Percentiles rank a stretch among this genome's conserved stretches.
Conservation (phyloP, 2,888 invertebrate genomes). For the Amaurobius ferox region DNA sequence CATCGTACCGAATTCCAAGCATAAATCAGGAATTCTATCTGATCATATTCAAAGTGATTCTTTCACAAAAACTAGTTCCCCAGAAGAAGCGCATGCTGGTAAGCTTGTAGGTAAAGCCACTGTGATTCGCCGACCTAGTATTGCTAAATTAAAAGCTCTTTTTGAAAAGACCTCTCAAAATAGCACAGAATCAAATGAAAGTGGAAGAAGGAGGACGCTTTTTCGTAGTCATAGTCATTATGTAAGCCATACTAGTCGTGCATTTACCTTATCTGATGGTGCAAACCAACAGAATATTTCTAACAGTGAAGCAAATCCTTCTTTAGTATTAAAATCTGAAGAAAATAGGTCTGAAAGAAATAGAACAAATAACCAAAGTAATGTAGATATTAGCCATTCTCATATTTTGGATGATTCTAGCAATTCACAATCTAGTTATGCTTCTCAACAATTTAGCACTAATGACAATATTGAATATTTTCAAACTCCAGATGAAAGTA, state of each 20-base stretch:
- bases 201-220: slow-evolving; percentile 39
- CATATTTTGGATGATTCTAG: not conserved
- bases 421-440: not conserved
- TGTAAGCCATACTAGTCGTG: slow-evolving; percentile 61
- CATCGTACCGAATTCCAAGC: not conserved
- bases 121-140: slow-evolving; percentile 74
- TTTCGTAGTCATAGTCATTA: slow-evolving; percentile 72
- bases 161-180: slow-evolving; percentile 72
- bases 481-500: not conserved
- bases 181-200: slow-evolving; percentile 33
- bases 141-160: slow-evolving; percentile 74
- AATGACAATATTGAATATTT: not conserved
- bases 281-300: slow-evolving; percentile 24
- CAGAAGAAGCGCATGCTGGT: slow-evolving; percentile 57
- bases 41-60: slow-evolving; percentile 11
- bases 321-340: slow-evolving; percentile 12
- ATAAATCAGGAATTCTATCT: not conserved
- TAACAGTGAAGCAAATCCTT: slow-evolving; percentile 22
- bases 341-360: slow-evolving; percentile 20
- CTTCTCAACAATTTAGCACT: not conserved
- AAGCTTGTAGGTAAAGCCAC: slow-evolving; percentile 74
- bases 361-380: not conserved
- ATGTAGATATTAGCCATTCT: not conserved
- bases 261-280: slow-evolving; percentile 54
- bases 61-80: slow-evolving; percentile 40